phyloP scores from a whole-genome alignment of 2,888 invertebrate species.

The Cyaniris semiargus region DNA sequence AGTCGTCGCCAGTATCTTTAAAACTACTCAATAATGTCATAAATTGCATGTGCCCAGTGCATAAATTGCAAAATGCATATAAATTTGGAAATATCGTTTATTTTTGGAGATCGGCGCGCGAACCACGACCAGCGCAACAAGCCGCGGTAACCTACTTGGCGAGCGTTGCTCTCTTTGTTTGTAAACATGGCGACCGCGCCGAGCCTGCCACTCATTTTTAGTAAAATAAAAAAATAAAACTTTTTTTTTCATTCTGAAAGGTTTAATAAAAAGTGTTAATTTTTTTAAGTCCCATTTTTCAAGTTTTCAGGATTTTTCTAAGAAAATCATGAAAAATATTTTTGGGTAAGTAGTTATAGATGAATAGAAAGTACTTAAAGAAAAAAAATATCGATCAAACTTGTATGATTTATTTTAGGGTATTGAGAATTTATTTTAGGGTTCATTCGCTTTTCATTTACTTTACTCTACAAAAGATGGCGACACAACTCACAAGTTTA shows the following conservation, averaged over 20 bases:
- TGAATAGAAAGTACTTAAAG: too few relatives aligned
- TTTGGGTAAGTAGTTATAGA: too few relatives aligned
- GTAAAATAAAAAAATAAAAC: not conserved
- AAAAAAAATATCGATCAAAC: too few relatives aligned
- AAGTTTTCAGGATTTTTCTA: not conserved
- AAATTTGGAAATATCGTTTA: slow-evolving; percentile 34
- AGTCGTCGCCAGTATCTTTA: not conserved
- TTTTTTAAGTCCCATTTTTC: not conserved
- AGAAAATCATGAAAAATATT: not conserved
- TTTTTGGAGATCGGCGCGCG: slow-evolving; percentile 42
- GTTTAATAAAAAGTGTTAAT: not conserved
- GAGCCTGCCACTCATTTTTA: slow-evolving; percentile 46
- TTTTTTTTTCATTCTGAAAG: not conserved
- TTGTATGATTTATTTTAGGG: too few relatives aligned
- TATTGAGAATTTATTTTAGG: not conserved
- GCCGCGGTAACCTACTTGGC: slow-evolving; percentile 76
- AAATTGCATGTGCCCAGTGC: slow-evolving; percentile 2
- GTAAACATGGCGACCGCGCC: slow-evolving; percentile 73
- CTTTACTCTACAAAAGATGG: not conserved
- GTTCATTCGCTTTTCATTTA: not conserved
- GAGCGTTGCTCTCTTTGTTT: slow-evolving; percentile 80
- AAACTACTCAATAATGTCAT: slow-evolving; percentile 6
- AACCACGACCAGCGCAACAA: slow-evolving; percentile 76
- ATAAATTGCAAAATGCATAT: not conserved
- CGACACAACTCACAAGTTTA: not conserved